Base-by-base conservation (phyloP, 1,140 invertebrate genomes). In the Sycobia sp. region DNA sequence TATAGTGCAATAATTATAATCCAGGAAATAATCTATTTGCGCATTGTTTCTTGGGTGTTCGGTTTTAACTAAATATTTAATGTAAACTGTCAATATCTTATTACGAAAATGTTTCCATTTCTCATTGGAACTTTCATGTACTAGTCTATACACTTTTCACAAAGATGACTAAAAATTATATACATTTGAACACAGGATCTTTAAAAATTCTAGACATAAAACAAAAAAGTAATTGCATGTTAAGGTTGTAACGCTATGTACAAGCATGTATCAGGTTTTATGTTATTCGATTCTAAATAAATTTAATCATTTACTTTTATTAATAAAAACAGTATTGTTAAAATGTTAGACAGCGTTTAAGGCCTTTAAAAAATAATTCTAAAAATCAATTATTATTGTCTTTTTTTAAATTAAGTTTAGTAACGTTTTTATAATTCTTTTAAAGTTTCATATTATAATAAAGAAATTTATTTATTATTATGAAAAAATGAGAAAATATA, bases 201-300 rank as follows among this genome's bases (percentile, higher is more conserved):
- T 49, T 2, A 41, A 57, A 32, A 51, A 57, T 56, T 56, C 53
- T 34, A 14, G 32, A 16, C 2, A 5, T 32, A 20, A 62, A 56
- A 56, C 20, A 62, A 49, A 10, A 38, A 58, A 58, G 43, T 49
- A 62, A 20, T 55, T 53, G 43, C 16, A 36, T 51, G 41, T 44
- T 39, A 55, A 53, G 36, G 23, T 68, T 69, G 49, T 38, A 55
- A 62, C 46, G 47, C 44, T 65, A 65, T 36, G 38, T 34, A 49
- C 18, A 49, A 22, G 23, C 29, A 47, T 43, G 36, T 27, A 32
- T 16, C 18, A 49, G 9, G n/a, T n/a, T n/a, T n/a, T n/a, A n/a
- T n/a, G n/a, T n/a, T n/a, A n/a, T n/a, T n/a, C n/a, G n/a, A n/a
- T n/a, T n/a, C n/a, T n/a, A n/a, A n/a, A n/a, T n/a, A n/a, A n/a